A percentile compares a stretch with the other conserved stretches of the same genome.
Conservation (phyloP, 2,797 vertebrate genomes). For the Halcyon badia region DNA sequence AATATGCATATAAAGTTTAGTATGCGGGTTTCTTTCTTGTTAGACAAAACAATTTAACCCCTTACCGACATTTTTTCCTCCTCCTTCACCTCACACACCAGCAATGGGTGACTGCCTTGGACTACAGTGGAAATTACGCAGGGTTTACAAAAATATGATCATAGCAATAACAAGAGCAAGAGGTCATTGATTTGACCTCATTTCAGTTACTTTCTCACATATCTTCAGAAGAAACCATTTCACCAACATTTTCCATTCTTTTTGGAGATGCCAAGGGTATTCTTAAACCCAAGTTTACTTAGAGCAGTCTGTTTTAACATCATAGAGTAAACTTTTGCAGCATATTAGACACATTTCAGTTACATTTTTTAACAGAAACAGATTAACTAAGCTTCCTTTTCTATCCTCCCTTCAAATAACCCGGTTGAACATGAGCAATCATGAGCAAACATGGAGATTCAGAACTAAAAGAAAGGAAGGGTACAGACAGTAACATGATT, state of each 20-base stretch:
- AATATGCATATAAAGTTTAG: background rate
- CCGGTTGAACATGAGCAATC: background rate
- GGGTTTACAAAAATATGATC: background rate
- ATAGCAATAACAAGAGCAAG: background rate
- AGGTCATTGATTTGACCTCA: background rate
- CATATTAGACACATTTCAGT: background rate
- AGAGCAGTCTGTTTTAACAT: background rate
- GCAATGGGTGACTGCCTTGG: background rate
- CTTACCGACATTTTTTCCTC: background rate
- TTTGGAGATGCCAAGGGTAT: background rate
- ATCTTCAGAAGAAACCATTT: background rate
- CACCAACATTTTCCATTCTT: no score
- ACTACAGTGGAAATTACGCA: background rate
- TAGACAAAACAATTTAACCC: background rate
- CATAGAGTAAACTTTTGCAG: background rate
- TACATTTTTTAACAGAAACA: background rate
- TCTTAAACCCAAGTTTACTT: background rate
- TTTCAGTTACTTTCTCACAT: background rate
- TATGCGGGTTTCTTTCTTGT: background rate
- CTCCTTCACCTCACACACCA: background rate
- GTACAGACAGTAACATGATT: background rate
- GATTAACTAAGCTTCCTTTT: background rate
- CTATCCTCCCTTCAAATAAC: background rate
- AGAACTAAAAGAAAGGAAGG: background rate
- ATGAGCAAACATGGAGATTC: background rate